Evolutionary conservation across 1,140 invertebrate species (phyloP).

Genomic region (Diorhabda carinulata): DNA sequence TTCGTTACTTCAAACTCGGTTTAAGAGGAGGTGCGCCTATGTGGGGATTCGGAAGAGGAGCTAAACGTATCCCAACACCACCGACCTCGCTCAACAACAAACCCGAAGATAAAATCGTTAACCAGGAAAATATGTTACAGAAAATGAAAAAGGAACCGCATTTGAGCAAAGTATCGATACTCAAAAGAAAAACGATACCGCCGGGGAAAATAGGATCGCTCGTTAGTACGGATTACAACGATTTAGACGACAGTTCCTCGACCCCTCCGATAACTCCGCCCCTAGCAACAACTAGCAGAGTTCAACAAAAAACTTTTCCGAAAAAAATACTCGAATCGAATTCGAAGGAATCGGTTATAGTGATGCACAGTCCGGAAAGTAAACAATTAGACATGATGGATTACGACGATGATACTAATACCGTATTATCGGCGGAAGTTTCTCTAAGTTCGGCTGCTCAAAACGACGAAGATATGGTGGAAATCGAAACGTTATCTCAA

Average conservation of each 20-base stretch:
- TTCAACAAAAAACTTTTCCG: conserved; percentile 30
- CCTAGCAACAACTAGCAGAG: conserved; percentile 32
- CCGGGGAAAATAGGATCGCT: conserved; percentile 56
- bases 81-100: conserved; percentile 15
- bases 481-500: conserved; percentile 57
- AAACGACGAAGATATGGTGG: conserved; percentile 56
- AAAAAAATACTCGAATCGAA: conserved; percentile 37
- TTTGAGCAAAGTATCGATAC: conserved; percentile 55
- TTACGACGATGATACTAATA: conserved; percentile 59
- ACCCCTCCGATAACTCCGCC: conserved; percentile 57
- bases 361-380: conserved; percentile 44
- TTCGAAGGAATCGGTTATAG: conserved; percentile 38
- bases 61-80: conserved; percentile 42
- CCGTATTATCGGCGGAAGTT: conserved; percentile 56
- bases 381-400: conserved; percentile 54
- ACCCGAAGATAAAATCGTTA: conserved; percentile 14
- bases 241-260: conserved; percentile 61
- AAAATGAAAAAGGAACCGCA: conserved; percentile 49
- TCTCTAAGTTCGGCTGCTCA: conserved; percentile 57
- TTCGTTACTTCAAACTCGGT: conserved; percentile 58
- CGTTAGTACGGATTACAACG: conserved; percentile 61
- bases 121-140: neutral
- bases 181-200: conserved; percentile 53
- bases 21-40: conserved; percentile 70
- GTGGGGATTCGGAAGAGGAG: conserved; percentile 52